Evolutionary conservation across 2,888 invertebrate genomes (phyloP), one percentile per base, ranked within the genome.

Genomic region (Malthinus flaveolus): DNA sequence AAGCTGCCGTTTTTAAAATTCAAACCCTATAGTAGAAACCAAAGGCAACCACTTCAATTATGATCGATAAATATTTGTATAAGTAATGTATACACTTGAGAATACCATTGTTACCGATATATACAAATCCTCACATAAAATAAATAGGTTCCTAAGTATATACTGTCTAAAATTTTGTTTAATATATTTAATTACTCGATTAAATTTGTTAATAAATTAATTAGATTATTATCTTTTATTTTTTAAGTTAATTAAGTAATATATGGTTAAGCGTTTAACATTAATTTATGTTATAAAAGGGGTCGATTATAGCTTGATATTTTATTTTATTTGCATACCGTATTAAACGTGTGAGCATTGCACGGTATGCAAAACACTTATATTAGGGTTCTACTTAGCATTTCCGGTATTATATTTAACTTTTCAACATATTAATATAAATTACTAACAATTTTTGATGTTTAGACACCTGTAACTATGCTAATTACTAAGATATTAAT

Each of bases 61-160:
- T 71, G 63, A 68, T 68, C 71, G 70, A 74, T 73, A 72, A 74
- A 74, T 74, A 74, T 74, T 74, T 74, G 69, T 72, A 64, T 67
- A 68, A 68, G 62, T 59, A 65, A 63, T 63, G 58, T 49, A 66
- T 65, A 66, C 62, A 52, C 55, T 59, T 49, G 48, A 56, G 47
- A 56, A 36, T 49, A 56, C 56, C 11, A 56, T 56, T 56, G 56
- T 56, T 56, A 47, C 15, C 46, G 32, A 32, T 37, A 23, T 23
- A 49, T 32, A 54, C 32, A 47, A 39, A 11, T 37, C 35, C 35
- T 49, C 23, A 23, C 31, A 15, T 36, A 49, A 23, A 3, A 23
- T 23, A 23, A 23, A 23, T 23, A 23, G 23, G 23, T 23, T 23
- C 23, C 3, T 23, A 5, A 2, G 12, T 42, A 15, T 15, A 42